These are phyloP conservation scores for Monomorium pharaonis DNA, from an alignment of 1,140 invertebrate species.

Conservation along the genomic window DNA sequence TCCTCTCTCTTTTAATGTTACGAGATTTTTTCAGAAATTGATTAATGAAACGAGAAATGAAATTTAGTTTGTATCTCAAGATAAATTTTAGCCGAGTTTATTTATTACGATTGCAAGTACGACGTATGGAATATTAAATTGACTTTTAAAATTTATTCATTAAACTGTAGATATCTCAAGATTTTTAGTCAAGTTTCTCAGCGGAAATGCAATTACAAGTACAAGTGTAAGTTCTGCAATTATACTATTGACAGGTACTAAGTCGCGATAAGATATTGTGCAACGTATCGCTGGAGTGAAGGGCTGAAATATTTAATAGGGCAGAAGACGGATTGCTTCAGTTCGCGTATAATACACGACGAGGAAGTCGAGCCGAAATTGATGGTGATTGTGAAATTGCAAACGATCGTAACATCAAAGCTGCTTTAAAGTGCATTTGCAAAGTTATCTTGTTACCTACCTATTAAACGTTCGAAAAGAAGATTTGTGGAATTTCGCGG, in stretches of 20 bases:
- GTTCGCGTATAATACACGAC: not conserved
- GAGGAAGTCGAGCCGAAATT: not conserved
- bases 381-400: not conserved
- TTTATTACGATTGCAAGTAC: not conserved
- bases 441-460: not conserved
- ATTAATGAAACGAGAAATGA: not conserved
- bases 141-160: not conserved
- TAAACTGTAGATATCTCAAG: not conserved
- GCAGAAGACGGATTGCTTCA: not conserved
- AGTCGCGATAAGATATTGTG: not conserved
- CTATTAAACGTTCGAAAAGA: not conserved
- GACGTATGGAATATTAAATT: not conserved
- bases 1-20: not conserved
- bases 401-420: not conserved
- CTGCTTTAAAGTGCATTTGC: not conserved
- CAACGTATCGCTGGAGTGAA: not conserved
- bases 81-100: not conserved
- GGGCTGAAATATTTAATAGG: not conserved
- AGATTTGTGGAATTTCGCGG: not conserved
- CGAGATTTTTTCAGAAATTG: not conserved
- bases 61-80: not conserved
- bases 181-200: not conserved
- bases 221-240: not conserved
- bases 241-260: constrained; percentile 27
- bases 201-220: not conserved